phyloP scores from a whole-genome alignment of 2,888 invertebrate species.

The Alsophila aescularia region DNA sequence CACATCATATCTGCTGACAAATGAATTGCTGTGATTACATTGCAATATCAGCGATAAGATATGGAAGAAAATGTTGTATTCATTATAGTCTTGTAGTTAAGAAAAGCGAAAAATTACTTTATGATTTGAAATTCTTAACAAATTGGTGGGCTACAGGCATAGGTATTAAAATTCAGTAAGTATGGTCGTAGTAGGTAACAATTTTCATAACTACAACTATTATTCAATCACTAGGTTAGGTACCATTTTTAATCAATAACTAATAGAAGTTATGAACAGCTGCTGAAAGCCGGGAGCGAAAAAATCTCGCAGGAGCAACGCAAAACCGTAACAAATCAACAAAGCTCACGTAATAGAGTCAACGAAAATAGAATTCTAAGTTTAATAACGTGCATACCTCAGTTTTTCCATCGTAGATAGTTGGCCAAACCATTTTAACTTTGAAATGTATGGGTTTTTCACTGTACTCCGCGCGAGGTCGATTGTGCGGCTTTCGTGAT shows the following conservation, averaged over 20 bases:
- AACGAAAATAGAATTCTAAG: conserved; percentile 51
- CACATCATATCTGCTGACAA: neutral
- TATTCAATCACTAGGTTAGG: neutral
- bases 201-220: neutral
- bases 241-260: conserved; percentile 7
- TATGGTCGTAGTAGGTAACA: neutral
- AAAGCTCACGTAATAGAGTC: conserved; percentile 53
- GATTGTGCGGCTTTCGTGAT: conserved; percentile 73
- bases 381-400: conserved; percentile 56
- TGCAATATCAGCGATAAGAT: conserved; percentile 18
- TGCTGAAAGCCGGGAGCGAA: conserved; percentile 46
- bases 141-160: no score
- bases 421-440: conserved; percentile 75
- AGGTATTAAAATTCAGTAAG: neutral
- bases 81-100: neutral
- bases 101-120: conserved; percentile 7
- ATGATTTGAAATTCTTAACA: no score
- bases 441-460: conserved; percentile 55
- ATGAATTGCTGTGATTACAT: conserved; percentile 14
- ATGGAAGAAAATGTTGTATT: neutral
- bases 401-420: conserved; percentile 70
- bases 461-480: conserved; percentile 60
- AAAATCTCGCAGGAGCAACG: conserved; percentile 54
- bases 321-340: conserved; percentile 42
- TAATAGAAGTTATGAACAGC: conserved; percentile 33